Base-by-base conservation (phyloP, 2,113 vertebrate species). In the Mormyrus lacerda region DNA sequence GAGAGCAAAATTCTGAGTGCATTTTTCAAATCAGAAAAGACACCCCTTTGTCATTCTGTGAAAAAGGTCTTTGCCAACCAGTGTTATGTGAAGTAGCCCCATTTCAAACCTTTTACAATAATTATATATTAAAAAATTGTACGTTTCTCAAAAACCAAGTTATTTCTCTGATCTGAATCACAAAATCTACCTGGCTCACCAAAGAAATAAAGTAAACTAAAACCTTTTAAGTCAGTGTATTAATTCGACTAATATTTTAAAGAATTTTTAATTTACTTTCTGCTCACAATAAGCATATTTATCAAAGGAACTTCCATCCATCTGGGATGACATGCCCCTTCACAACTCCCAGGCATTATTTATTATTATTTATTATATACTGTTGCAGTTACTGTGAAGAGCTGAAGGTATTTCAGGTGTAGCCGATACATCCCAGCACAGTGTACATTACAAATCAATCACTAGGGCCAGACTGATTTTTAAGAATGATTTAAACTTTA, bases 401-500 rank as follows among this genome's bases (percentile, higher is more conserved):
- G 15, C 15, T 79, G 17, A 79, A 8, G 31, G 13, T 13, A 31
- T 76, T 76, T 76, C 69, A 17, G 69, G 15, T 76, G 45, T 15
- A 35, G 88, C 69, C 15, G 44, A 31, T 27, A 48, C 15, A 39
- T 69, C 44, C 9, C 10, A 65, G 87, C 61, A 47, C 4, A 11
- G 3, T 47, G 44, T 51, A n/a, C 50, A 87, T 87, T 39, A 35
- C 85, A 55, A 13, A 87, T 53, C 50, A 35, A 31, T 53, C 55
- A 31, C 50, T 31, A 17, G 85, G 27, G 44, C 65, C 45, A 47
- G 47, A 55, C 9, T 55, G 85, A 87, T 51, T 87, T 53, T 53
- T 19, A 87, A 21, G 48, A 79, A 65, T 65, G 87, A 19, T 76
- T 69, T 76, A 73, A 88, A 73, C 88, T 88, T 69, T 88, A 48